phyloP scores from a whole-genome alignment of 1,140 invertebrate species.

The Colletes gigas region DNA sequence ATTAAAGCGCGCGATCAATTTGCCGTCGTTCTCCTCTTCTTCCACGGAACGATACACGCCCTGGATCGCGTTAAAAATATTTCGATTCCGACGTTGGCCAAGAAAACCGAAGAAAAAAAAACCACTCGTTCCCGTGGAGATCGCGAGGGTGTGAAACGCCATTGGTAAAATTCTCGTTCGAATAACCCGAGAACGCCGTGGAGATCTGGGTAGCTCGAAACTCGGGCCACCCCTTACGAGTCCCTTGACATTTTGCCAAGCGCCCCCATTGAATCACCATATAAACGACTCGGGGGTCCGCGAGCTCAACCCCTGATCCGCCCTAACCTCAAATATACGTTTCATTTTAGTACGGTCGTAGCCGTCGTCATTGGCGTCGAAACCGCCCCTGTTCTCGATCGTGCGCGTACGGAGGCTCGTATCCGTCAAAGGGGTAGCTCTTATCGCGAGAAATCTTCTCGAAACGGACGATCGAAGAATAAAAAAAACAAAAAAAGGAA shows the following conservation, averaged over 20 bases:
- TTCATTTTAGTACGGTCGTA: slow-evolving; percentile 70
- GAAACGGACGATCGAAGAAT: background rate
- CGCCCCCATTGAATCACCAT: slow-evolving; percentile 74
- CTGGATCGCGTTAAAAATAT: background rate
- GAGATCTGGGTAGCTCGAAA: slow-evolving; percentile 33
- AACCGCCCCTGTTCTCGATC: slow-evolving; percentile 11
- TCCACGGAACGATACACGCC: background rate
- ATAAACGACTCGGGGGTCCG: slow-evolving; percentile 71
- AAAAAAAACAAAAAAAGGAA: background rate
- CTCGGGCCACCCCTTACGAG: slow-evolving; percentile 66
- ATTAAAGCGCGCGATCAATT: too few relatives aligned
- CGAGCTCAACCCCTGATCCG: slow-evolving; percentile 70
- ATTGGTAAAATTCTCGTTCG: slow-evolving; percentile 49
- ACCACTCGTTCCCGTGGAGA: background rate
- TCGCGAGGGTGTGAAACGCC: slow-evolving; percentile 22
- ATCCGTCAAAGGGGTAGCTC: background rate
- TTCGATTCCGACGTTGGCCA: background rate
- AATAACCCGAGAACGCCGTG: slow-evolving; percentile 34
- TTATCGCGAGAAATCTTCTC: background rate
- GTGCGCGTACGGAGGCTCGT: background rate
- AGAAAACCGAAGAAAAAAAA: background rate
- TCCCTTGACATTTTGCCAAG: slow-evolving; percentile 77
- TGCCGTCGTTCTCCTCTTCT: background rate
- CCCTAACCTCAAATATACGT: slow-evolving; percentile 75
- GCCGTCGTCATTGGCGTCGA: slow-evolving; percentile 61